A percentile compares a stretch with the other conserved stretches of the same genome.
phyloP scores from a whole-genome alignment of 2,797 vertebrate species.

The Alectoris magna region DNA sequence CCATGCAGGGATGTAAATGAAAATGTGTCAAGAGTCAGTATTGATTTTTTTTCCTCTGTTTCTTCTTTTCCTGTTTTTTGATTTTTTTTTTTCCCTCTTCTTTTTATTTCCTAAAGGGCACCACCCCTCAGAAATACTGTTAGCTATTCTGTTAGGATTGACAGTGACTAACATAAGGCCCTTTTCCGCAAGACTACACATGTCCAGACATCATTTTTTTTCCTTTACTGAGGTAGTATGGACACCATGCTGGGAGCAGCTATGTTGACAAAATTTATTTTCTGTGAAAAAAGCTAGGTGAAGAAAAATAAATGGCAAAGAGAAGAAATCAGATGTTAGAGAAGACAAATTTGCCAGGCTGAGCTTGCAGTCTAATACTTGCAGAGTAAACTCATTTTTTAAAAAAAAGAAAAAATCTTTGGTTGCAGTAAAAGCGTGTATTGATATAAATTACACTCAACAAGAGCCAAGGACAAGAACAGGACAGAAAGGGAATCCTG shows the following conservation, averaged over 20 bases:
- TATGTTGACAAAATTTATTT: constrained; percentile 34
- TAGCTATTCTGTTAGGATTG: constrained; percentile 73
- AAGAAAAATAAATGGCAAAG: constrained; percentile 11
- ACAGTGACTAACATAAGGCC: constrained; percentile 76
- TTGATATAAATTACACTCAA: background rate
- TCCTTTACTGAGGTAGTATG: constrained; percentile 56
- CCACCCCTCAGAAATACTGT: constrained; percentile 77
- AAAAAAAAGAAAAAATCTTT: background rate
- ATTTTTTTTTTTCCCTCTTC: constrained; percentile 56
- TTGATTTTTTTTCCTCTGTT: constrained; percentile 81
- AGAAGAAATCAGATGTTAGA: constrained; percentile 17
- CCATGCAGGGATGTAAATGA: constrained; percentile 84
- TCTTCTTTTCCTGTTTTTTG: constrained; percentile 40
- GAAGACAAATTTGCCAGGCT: constrained; percentile 12
- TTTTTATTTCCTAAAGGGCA: constrained; percentile 58
- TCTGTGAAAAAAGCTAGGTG: constrained; percentile 25
- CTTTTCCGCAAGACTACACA: constrained; percentile 78
- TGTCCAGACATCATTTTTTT: constrained; percentile 76
- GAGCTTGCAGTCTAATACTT: constrained; percentile 17
- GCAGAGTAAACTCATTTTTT: background rate
- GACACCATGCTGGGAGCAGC: constrained; percentile 48
- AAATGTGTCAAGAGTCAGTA: constrained; percentile 86
- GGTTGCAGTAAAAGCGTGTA: background rate
- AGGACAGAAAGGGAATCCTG: background rate
- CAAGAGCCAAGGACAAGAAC: background rate